Base-by-base conservation (phyloP, 2,797 vertebrate genomes). In the Sarcophilus harrisii region DNA sequence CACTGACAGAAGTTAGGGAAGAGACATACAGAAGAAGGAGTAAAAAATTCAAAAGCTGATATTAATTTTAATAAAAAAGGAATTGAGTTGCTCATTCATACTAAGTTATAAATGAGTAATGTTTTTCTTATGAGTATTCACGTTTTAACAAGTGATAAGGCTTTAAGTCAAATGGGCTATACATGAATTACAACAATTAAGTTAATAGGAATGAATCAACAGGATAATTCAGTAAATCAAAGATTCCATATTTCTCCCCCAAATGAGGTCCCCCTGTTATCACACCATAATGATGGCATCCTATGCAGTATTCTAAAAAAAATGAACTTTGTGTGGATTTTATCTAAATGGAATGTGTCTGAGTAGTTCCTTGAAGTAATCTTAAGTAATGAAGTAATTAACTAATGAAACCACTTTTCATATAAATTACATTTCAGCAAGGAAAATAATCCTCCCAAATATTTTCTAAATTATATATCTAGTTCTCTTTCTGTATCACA, bases 321-420 rank as follows among this genome's bases (percentile, higher is more conserved):
- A 81, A 21, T 9, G 24, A 24, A 87, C 73, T 49, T 87, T 11
- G 21, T 45, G 73, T 87, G 73, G 2, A 10, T 87, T 38, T 45
- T 87, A 24, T 21, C 9, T 27, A 87, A 87, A 87, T 87, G 73
- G 38, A 87, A 87, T 9, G 73, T 45, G 21, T 45, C 38, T 87
- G 30, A 87, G 54, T 90, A 30, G 52, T 90, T 90, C 52, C 90
- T 90, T 90, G 90, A 90, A 57, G 90, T n/a, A 90, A 90, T 90
- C 30, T 90, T 16, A 57, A 90, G 49, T 90, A 90, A 90, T 90
- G 49, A 57, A 90, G 90, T 57, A 90, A 54, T 90, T 54, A 90
- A 90, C 52, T 90, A 90, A 54, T 90, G 90, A 90, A 90, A n/a
- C 90, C 90, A 55, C 90, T 57, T 90, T 90, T 90, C 90, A 90